Conservation (phyloP, 2,797 vertebrate species). For the Molossus molossus region DNA sequence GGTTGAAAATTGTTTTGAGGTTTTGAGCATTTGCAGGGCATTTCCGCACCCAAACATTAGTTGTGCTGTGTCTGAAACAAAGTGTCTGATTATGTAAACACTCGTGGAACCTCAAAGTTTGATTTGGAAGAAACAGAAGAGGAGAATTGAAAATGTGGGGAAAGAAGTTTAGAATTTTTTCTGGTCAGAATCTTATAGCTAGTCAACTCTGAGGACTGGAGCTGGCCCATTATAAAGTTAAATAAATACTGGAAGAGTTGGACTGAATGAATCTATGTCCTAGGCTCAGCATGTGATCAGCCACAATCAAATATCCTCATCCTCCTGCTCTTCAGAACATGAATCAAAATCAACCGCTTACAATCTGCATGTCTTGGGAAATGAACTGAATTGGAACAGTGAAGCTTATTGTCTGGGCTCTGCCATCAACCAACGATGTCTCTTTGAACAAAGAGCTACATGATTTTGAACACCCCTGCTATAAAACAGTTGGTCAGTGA, state of each 20-base stretch:
- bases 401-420: not conserved
- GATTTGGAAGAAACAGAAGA: constrained; percentile 40
- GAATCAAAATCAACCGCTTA: not conserved
- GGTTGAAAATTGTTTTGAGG: constrained; percentile 53
- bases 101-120: constrained; percentile 19
- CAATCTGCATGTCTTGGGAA: not conserved
- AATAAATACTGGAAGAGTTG: not conserved
- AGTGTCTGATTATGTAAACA: constrained; percentile 59
- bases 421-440: not conserved
- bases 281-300: not conserved
- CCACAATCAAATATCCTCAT: not conserved
- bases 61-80: constrained; percentile 63
- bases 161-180: constrained; percentile 55
- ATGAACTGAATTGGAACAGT: not conserved
- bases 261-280: not conserved
- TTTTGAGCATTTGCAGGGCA: constrained; percentile 48
- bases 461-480: not conserved
- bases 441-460: constrained; percentile 2
- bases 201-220: not conserved
- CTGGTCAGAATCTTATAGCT: constrained; percentile 27
- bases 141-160: constrained; percentile 39
- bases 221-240: not conserved
- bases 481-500: not conserved
- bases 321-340: not conserved
- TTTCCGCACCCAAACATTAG: not conserved